phyloP scores from a whole-genome alignment of 2,113 vertebrate genomes.

The Abramis brama region DNA sequence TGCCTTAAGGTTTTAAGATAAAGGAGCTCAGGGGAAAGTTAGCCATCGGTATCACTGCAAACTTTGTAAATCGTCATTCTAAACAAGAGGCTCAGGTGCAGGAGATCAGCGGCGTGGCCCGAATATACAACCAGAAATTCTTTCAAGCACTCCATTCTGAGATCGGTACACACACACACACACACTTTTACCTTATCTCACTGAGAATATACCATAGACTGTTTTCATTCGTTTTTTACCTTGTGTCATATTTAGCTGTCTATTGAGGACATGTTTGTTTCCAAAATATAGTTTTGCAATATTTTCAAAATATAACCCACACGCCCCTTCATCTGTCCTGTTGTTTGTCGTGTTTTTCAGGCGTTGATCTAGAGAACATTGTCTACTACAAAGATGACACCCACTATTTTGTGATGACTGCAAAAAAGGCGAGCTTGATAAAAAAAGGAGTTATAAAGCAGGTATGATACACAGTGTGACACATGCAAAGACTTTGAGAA shows the following conservation, averaged over 20 bases:
- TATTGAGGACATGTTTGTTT: background rate
- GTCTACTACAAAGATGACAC: slow-evolving; percentile 98
- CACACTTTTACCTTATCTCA: background rate
- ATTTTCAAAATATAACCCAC: no score
- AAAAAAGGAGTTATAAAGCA: slow-evolving; percentile 88
- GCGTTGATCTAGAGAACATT: slow-evolving; percentile 95
- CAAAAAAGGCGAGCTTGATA: slow-evolving; percentile 92
- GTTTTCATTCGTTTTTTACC: background rate
- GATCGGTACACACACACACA: slow-evolving; percentile 74
- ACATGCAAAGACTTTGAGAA: background rate
- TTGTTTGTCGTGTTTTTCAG: slow-evolving; percentile 65
- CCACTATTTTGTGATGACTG: slow-evolving; percentile 99
- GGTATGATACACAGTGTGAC: slow-evolving; percentile 71
- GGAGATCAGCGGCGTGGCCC: slow-evolving; percentile 93
- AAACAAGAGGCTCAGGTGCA: slow-evolving; percentile 84
- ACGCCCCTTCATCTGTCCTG: background rate
- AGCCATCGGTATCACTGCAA: slow-evolving; percentile 93
- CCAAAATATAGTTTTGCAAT: background rate
- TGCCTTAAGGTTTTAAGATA: slow-evolving; percentile 83
- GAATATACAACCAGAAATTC: slow-evolving; percentile 96
- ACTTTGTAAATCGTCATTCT: slow-evolving; percentile 86
- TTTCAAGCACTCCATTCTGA: slow-evolving; percentile 88
- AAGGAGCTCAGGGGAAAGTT: slow-evolving; percentile 90
- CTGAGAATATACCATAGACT: background rate
- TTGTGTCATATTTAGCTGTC: background rate